Base-by-base conservation (phyloP, 2,797 vertebrate species). In the Ctenopoma kingsleyae region DNA sequence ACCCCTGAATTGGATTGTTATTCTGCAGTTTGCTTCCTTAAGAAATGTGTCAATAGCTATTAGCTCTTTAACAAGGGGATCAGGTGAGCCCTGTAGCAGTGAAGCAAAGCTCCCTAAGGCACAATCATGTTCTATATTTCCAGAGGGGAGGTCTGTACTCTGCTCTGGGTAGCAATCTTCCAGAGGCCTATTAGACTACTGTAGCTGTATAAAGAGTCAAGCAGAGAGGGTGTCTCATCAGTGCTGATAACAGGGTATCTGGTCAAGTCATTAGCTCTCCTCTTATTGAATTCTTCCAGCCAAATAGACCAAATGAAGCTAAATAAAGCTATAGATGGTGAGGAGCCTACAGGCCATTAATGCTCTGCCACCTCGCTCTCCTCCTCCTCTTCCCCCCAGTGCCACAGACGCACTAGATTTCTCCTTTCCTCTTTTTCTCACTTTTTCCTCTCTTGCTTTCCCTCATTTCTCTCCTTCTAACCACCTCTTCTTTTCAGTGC, bases 251-350 rank as follows among this genome's bases (percentile, higher is more conserved):
- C 92, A 92, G 89, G 90, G 84, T 91, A 94, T 91, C 91, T 93
- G 90, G 90, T 94, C 92, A 91, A 92, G 93, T 94, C 93, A 95
- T 95, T 94, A 94, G 92, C 91, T 92, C 63, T 89, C 72, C 84
- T 90, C 86, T 85, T 84, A 78, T 59, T 91, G 90, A 92, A 90
- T 90, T 88, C 65, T 36, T 85, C 35, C 83, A 87, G 84, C 87
- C 83, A 84, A 93, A 94, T 90, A 92, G 87, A 88, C 85, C 78
- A 84, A 90, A 92, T 89, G 74, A 90, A 90, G 91, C 80, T 85
- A 91, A 90, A 93, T 91, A 91, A 94, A 94, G 91, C 86, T 88
- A 85, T 85, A 64, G 85, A 80, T 87, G 76, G 66, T 64, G 66
- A 86, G 68, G 80, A 68, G 87, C 85, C 87, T 84, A 83, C 73